Evolutionary conservation across 2,888 invertebrate genomes (phyloP), one percentile per base, ranked within the genome.

Genomic region (Macaria liturata): DNA sequence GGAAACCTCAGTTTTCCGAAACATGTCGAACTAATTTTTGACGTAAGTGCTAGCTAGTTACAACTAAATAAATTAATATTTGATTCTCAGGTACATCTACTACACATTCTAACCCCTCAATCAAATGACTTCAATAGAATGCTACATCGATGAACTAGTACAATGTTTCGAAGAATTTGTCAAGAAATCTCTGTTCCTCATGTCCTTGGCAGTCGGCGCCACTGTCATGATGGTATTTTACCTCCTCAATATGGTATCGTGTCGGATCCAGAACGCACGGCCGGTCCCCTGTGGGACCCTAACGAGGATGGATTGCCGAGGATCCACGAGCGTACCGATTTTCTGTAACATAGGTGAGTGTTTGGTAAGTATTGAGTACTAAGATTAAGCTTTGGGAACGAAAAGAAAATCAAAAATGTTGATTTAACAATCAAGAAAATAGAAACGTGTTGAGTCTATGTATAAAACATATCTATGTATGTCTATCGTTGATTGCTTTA

Each of bases 81-180:
- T 4, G 46, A 42, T 39, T 80, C 79, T 6, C 76, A 88, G 88
- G 88, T 88, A 86, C 61, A 85, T 88, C 48, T 88, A 89, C 65
- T 88, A 89, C 66, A 81, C 83, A 57, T 83, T 88, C 66, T 88
- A 84, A 72, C n/a, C 51, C 62, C 63, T 59, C 34, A 20, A 62
- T 61, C 65, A 71, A 81, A 87, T 86, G 86, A 75, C 76, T 74
- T 65, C 76, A 43, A 66, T 83, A 50, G 83, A 84, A 72, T 77
- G 75, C 66, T 84, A 76, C 57, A 72, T 88, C 72, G 81, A 81
- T 9, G 81, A 85, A 4, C 53, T 88, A 46, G 67, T 84, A 1
- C 76, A 80, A 3, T 68, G 71, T 50, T 83, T 87, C 57, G 81
- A 88, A 46, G 81, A 80, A 37, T 85, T 84, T 49, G 62, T 85